Evolutionary conservation across 2,888 invertebrate genomes (phyloP).

Genomic region (Drosophila helvetica): DNA sequence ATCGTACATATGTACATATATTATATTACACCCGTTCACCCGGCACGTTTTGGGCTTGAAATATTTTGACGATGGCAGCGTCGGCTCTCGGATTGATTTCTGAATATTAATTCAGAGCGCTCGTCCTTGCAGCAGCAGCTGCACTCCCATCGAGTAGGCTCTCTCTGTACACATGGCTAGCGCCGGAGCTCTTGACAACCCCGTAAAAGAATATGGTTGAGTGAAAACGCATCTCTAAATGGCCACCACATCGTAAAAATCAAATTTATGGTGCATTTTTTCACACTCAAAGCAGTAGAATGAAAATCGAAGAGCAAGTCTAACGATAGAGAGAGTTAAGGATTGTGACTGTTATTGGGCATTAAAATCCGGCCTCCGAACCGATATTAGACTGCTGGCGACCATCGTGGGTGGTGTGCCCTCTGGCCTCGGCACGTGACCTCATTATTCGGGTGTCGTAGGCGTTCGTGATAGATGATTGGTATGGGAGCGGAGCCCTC

Average conservation of each 20-base stretch:
- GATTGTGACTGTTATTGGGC: slow-evolving; percentile 20
- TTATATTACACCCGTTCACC: slow-evolving; percentile 6
- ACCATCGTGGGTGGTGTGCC: slow-evolving; percentile 32
- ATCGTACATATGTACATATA: background rate
- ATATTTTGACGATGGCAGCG: slow-evolving; percentile 43
- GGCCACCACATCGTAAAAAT: slow-evolving; percentile 44
- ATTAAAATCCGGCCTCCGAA: slow-evolving; percentile 50
- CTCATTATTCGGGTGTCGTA: slow-evolving; percentile 32
- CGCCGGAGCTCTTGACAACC: slow-evolving; percentile 33
- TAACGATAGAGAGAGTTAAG: background rate
- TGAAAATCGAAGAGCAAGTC: background rate
- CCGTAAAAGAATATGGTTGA: slow-evolving; percentile 27
- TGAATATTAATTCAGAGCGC: slow-evolving; percentile 51
- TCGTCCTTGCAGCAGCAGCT: slow-evolving; percentile 28
- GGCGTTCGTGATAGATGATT: slow-evolving; percentile 19
- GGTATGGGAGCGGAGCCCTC: background rate
- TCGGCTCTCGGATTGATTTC: slow-evolving; percentile 53
- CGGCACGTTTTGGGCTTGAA: slow-evolving; percentile 60
- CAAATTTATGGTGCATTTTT: slow-evolving; percentile 24
- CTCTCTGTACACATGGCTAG: slow-evolving; percentile 17
- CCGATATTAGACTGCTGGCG: slow-evolving; percentile 26
- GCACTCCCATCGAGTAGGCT: slow-evolving; percentile 7
- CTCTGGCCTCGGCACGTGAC: slow-evolving; percentile 68
- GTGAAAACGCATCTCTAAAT: slow-evolving; percentile 24
- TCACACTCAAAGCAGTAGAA: background rate